Percentiles rank a stretch among this genome's conserved stretches.
Evolutionary conservation across 2,797 vertebrate species (phyloP).

Genomic region (Arctocebus calabarensis): DNA sequence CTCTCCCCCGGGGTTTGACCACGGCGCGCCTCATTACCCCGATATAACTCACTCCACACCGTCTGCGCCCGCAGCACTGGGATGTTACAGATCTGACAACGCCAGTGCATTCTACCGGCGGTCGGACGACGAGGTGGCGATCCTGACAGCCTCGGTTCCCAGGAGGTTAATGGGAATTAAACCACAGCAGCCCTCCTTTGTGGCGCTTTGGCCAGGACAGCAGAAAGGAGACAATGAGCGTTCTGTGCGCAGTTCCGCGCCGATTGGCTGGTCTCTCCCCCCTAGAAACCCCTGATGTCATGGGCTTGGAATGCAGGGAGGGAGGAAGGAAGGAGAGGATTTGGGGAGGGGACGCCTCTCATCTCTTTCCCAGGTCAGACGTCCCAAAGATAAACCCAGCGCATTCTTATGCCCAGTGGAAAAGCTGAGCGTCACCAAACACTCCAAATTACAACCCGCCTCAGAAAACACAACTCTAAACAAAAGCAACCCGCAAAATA

Average conservation of each 20-base stretch:
- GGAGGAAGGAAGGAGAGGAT: conserved; percentile 81
- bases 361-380: conserved; percentile 75
- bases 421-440: not conserved
- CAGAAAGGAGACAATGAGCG: conserved; percentile 87
- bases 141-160: conserved; percentile 72
- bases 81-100: not conserved
- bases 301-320: conserved; percentile 86
- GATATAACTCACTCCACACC: not conserved
- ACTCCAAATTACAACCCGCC: not conserved
- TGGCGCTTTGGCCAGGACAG: conserved; percentile 84
- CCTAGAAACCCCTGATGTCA: conserved; percentile 88
- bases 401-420: not conserved
- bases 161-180: conserved; percentile 69
- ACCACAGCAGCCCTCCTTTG: conserved; percentile 82
- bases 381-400: conserved; percentile 64
- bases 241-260: conserved; percentile 86
- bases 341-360: conserved; percentile 81
- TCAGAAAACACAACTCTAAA: not conserved
- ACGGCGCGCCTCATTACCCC: not conserved
- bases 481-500: conserved; percentile 40
- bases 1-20: not conserved
- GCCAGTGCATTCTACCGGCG: not conserved
- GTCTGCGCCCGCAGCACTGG: not conserved
- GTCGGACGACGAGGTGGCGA: conserved; percentile 24
- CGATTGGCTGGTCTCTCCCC: conserved; percentile 85